Percentiles rank a stretch among this genome's conserved stretches.
phyloP scores from a whole-genome alignment of 2,113 vertebrate species.

The Lanius collurio region DNA sequence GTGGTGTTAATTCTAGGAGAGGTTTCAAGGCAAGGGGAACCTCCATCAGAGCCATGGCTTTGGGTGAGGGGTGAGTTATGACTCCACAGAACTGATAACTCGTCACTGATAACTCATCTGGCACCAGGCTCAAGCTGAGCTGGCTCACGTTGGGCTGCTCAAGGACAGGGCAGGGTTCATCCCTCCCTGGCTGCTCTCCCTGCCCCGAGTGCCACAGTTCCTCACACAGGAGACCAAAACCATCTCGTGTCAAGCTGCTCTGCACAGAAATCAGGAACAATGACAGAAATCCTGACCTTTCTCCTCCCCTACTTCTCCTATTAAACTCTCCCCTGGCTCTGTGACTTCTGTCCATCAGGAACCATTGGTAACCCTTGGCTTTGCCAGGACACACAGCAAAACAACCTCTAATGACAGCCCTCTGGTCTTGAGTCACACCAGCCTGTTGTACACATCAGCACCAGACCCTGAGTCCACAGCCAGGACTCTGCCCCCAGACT shows the following conservation, averaged over 20 bases:
- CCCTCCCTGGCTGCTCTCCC: not conserved
- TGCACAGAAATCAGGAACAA: not conserved
- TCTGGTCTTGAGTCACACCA: not conserved
- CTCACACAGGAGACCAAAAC: not conserved
- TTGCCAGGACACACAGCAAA: not conserved
- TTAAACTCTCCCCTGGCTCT: not conserved
- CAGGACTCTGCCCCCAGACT: not conserved
- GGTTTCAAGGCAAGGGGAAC: not conserved
- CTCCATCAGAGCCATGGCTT: rapidly evolving
- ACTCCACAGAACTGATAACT: not conserved
- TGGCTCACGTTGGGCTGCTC: not conserved
- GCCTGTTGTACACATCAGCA: not conserved
- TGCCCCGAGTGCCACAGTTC: not conserved
- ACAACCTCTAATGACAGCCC: not conserved
- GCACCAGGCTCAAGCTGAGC: not conserved
- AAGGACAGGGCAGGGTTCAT: not conserved
- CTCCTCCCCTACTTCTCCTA: not conserved
- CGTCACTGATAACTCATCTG: not conserved
- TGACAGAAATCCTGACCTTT: not conserved
- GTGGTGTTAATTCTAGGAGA: not conserved
- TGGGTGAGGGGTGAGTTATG: not conserved
- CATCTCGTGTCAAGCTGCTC: not conserved
- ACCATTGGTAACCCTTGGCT: not conserved
- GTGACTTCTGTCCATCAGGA: not conserved
- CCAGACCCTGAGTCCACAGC: not conserved